phyloP scores from a whole-genome alignment of 1,140 invertebrate genomes.

The Zaprionus camerounensis region DNA sequence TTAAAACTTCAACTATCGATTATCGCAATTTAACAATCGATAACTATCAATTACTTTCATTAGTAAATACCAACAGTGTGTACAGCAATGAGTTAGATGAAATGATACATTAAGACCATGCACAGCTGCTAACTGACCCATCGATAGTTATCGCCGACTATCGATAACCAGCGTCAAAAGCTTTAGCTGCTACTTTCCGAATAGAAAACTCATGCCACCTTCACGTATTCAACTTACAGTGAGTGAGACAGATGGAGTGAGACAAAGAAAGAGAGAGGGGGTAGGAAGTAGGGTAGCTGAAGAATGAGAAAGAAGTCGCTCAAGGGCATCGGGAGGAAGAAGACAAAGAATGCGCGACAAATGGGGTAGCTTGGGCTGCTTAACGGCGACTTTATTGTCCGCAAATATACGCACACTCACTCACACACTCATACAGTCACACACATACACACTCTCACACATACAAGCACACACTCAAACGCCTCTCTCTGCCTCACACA shows the following conservation, averaged over 20 bases:
- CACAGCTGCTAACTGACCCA: too few relatives aligned
- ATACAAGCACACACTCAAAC: background rate
- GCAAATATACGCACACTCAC: constrained; percentile 10
- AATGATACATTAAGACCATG: too few relatives aligned
- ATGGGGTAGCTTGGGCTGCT: constrained; percentile 5
- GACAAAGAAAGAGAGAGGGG: background rate
- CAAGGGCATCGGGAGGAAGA: constrained; percentile 28
- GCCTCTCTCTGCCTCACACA: background rate
- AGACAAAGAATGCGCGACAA: constrained; percentile 19
- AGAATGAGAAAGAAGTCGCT: constrained; percentile 12
- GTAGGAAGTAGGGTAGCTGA: background rate
- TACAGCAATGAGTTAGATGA: background rate
- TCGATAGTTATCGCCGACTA: too few relatives aligned
- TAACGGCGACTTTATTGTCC: background rate
- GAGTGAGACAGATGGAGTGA: background rate
- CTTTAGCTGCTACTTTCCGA: too few relatives aligned
- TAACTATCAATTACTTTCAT: background rate
- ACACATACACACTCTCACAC: background rate
- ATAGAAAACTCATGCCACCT: too few relatives aligned
- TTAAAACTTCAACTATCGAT: background rate
- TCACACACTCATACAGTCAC: constrained; percentile 5
- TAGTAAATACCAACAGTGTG: background rate
- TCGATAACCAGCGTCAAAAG: too few relatives aligned
- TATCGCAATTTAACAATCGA: background rate
- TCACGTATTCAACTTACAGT: background rate